Conservation (phyloP, 2,113 vertebrate species). For the Empidonax traillii region DNA sequence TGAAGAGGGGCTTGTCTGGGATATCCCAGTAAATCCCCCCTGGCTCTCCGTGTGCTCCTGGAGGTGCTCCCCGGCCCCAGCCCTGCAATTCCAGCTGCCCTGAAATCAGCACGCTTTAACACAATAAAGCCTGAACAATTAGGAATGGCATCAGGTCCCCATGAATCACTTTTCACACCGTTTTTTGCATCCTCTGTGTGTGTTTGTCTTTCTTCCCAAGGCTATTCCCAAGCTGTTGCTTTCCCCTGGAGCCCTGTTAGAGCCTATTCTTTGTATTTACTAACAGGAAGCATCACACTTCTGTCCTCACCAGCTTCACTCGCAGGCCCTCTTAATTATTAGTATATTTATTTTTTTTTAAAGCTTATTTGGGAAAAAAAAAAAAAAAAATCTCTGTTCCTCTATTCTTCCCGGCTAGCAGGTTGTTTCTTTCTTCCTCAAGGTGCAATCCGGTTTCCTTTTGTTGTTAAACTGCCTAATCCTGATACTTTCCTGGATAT, state of each 20-base stretch:
- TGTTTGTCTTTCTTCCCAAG: conserved; percentile 54
- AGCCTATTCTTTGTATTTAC: conserved; percentile 67
- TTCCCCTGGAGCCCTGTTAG: conserved; percentile 73
- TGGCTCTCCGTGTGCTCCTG: background rate
- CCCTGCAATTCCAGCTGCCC: background rate
- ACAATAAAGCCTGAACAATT: conserved; percentile 49
- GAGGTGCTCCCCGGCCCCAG: background rate
- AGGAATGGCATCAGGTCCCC: background rate
- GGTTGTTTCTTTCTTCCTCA: conserved; percentile 68
- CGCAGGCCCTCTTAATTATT: conserved; percentile 44
- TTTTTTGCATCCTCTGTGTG: conserved; percentile 45
- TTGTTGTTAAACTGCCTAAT: conserved; percentile 50
- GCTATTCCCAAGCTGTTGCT: conserved; percentile 55
- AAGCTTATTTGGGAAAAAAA: conserved; percentile 34
- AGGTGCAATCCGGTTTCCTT: conserved; percentile 62
- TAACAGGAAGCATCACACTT: conserved; percentile 69
- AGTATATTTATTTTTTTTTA: background rate
- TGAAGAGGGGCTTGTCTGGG: background rate
- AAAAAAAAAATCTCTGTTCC: background rate
- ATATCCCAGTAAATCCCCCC: background rate
- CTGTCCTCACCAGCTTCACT: conserved; percentile 40
- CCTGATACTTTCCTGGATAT: conserved; percentile 62
- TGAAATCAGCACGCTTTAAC: background rate
- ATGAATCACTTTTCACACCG: conserved; percentile 53
- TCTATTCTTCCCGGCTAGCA: conserved; percentile 56